A percentile compares a stretch with the other conserved stretches of the same genome.
phyloP scores from a whole-genome alignment of 2,888 invertebrate genomes.

The Drosophila nr. perissopoda region DNA sequence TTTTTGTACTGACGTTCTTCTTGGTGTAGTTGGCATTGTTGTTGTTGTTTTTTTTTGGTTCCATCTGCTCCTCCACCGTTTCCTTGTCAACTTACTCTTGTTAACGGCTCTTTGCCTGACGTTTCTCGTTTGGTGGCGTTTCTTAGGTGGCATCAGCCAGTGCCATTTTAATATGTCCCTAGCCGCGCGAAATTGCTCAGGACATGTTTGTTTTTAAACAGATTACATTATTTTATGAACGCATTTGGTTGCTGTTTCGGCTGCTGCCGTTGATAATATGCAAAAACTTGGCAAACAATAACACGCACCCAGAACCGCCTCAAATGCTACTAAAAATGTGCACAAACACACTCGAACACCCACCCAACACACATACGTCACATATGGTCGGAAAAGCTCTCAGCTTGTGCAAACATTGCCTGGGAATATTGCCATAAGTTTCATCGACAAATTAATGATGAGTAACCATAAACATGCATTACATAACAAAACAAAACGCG shows the following conservation, averaged over 20 bases:
- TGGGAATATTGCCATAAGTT: constrained; percentile 80
- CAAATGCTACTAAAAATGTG: constrained; percentile 68
- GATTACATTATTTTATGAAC: constrained; percentile 81
- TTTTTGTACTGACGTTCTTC: constrained; percentile 3
- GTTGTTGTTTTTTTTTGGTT: constrained; percentile 26
- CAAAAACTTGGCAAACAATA: constrained; percentile 81
- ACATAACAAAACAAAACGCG: constrained; percentile 75
- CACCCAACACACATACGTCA: constrained; percentile 46
- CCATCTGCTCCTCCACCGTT: constrained; percentile 46
- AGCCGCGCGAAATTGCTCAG: constrained; percentile 78
- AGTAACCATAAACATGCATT: constrained; percentile 79
- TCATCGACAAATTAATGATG: constrained; percentile 80
- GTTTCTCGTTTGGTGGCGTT: constrained; percentile 56
- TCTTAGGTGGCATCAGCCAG: constrained; percentile 65
- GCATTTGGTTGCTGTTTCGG: constrained; percentile 59
- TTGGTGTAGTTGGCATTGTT: constrained; percentile 10
- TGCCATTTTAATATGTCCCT: constrained; percentile 78
- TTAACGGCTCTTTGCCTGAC: constrained; percentile 71
- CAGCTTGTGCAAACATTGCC: constrained; percentile 71
- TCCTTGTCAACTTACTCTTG: constrained; percentile 71
- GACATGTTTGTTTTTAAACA: constrained; percentile 80
- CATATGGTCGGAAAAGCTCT: constrained; percentile 48
- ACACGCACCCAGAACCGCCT: constrained; percentile 67
- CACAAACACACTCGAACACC: constrained; percentile 32
- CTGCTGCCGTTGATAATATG: constrained; percentile 73